These are phyloP conservation scores for Danionella dracula DNA, from an alignment of 2,797 vertebrate genomes.

Conservation along the genomic window DNA sequence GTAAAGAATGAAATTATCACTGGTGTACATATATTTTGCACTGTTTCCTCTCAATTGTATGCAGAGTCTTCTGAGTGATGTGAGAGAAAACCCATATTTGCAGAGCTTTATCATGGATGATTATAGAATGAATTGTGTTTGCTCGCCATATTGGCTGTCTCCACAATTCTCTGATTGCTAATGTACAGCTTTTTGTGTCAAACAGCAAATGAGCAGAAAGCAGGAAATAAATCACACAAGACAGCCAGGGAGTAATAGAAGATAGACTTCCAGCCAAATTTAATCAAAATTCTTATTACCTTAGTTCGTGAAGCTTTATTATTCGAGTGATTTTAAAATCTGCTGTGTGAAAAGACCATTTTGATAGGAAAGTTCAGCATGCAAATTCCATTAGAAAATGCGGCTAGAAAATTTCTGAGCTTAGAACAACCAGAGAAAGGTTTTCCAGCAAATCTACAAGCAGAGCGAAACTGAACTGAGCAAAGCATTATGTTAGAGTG, in stretches of 20 bases:
- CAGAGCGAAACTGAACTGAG: too few species aligned
- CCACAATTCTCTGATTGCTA: conserved; percentile 24
- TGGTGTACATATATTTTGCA: not conserved
- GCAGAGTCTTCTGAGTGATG: conserved; percentile 6
- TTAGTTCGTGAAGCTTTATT: conserved; percentile 25
- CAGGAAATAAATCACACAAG: conserved; percentile 15
- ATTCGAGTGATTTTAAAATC: conserved; percentile 27
- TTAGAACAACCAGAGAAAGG: not conserved
- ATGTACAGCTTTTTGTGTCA: conserved; percentile 13
- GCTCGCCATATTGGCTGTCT: not conserved
- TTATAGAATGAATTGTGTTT: conserved; percentile 25
- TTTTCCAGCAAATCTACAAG: not conserved
- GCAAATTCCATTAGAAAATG: conserved; percentile 24
- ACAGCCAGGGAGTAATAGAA: not conserved
- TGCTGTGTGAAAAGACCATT: conserved; percentile 24
- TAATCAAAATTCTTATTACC: conserved; percentile 34
- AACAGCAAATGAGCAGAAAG: conserved; percentile 8
- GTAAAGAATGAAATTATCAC: not conserved
- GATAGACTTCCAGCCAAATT: conserved; percentile 26
- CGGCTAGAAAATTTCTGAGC: not conserved
- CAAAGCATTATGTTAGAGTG: too few species aligned
- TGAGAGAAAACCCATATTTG: conserved; percentile 10
- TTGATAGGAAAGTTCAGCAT: conserved; percentile 26
- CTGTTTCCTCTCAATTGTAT: not conserved
- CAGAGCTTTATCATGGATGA: conserved; percentile 23